A percentile compares a stretch with the other conserved stretches of the same genome.
Evolutionary conservation across 2,888 invertebrate species (phyloP).

Genomic region (Melangyna quadrimaculata): DNA sequence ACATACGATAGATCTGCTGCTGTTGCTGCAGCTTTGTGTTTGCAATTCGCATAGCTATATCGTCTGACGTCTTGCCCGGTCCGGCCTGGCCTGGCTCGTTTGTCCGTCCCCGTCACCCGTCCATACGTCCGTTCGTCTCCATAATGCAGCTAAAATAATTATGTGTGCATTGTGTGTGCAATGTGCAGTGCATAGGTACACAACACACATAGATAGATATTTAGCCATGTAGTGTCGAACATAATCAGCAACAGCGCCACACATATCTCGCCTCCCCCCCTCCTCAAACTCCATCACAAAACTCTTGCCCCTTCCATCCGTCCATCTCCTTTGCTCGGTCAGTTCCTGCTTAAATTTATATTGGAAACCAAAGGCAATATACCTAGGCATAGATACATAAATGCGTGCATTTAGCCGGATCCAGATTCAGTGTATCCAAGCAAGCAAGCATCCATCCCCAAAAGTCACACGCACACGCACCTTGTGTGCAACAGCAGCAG

Average conservation of each 20-base stretch:
- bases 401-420: constrained; percentile 54
- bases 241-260: constrained; percentile 62
- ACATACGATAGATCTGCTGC: constrained; percentile 39
- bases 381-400: constrained; percentile 39
- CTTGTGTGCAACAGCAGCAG: constrained; percentile 22
- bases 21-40: constrained; percentile 34
- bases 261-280: constrained; percentile 12
- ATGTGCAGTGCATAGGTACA: constrained; percentile 68
- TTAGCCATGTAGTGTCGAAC: constrained; percentile 50
- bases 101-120: constrained; percentile 14
- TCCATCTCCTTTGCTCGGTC: constrained; percentile 41
- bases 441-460: constrained; percentile 36
- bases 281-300: not conserved
- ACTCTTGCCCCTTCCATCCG: not conserved
- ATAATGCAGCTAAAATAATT: constrained; percentile 72
- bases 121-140: constrained; percentile 44
- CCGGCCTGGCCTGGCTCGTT: constrained; percentile 5
- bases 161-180: constrained; percentile 72
- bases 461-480: constrained; percentile 63
- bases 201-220: constrained; percentile 41
- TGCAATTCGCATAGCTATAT: constrained; percentile 60
- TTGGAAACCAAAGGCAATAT: not conserved
- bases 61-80: constrained; percentile 19
- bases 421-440: constrained; percentile 36
- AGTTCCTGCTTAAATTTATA: constrained; percentile 63